Conservation (phyloP, 2,888 invertebrate species). For the Periphyllus acericola region DNA sequence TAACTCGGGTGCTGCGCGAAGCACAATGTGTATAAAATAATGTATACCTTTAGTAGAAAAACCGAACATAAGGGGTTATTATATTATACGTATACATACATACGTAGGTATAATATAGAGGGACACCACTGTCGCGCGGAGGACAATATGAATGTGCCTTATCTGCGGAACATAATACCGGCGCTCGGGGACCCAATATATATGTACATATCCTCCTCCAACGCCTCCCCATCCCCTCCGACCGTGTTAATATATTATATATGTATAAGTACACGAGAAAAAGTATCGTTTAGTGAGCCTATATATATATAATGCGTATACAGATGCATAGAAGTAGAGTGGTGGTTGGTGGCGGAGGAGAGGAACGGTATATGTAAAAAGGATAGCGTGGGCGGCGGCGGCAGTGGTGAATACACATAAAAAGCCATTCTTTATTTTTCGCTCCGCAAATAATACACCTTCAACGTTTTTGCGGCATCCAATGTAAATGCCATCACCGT, state of each 20-base stretch:
- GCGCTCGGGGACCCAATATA: conserved; percentile 56
- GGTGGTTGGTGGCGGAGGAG: not conserved
- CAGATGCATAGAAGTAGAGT: not conserved
- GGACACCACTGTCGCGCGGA: conserved; percentile 36
- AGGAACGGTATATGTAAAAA: not conserved
- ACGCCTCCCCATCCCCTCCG: not conserved
- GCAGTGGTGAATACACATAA: conserved; percentile 19
- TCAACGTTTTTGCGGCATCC: conserved; percentile 51
- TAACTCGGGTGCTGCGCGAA: not conserved
- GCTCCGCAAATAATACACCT: conserved; percentile 55
- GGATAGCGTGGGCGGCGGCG: not conserved
- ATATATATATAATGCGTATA: not conserved
- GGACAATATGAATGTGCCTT: conserved; percentile 63
- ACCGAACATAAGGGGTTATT: conserved; percentile 25
- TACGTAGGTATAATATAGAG: not conserved
- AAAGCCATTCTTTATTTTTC: conserved; percentile 63
- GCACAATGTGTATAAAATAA: not conserved
- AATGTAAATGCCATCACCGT: conserved; percentile 57
- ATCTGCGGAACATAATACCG: conserved; percentile 60
- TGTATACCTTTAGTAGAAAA: not conserved
- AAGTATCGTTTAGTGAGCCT: conserved; percentile 31
- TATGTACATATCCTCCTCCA: not conserved
- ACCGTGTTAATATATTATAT: not conserved
- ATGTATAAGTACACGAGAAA: not conserved
- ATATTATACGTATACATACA: not conserved